Evolutionary conservation across 2,888 invertebrate species (phyloP).

Genomic region (Phengaris arion): DNA sequence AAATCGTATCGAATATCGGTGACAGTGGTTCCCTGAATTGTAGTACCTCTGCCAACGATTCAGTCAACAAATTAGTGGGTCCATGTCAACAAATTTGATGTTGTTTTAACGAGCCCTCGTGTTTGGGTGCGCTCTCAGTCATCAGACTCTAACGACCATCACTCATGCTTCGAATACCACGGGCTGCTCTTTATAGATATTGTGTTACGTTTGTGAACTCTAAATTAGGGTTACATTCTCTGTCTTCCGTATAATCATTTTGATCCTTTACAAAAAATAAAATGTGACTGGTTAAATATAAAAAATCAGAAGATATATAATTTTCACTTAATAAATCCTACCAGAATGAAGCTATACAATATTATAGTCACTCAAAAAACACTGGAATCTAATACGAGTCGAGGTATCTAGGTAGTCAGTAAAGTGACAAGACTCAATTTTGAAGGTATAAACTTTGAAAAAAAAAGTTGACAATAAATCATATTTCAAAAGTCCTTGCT

Average conservation of each 20-base stretch:
- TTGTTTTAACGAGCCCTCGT: constrained; percentile 27
- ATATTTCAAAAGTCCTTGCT: too few species aligned
- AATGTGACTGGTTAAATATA: background rate
- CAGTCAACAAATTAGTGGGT: constrained; percentile 35
- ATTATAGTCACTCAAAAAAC: too few species aligned
- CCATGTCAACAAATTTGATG: constrained; percentile 31
- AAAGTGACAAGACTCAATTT: too few species aligned
- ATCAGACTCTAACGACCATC: constrained; percentile 19
- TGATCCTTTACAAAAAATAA: background rate
- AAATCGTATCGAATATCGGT: background rate
- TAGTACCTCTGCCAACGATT: constrained; percentile 13
- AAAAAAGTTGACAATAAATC: too few species aligned
- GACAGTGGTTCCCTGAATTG: constrained; percentile 2
- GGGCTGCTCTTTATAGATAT: background rate
- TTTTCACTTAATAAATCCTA: too few species aligned
- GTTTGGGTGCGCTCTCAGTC: background rate
- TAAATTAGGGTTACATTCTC: too few species aligned
- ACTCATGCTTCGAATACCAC: background rate
- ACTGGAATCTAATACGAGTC: too few species aligned
- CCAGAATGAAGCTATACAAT: too few species aligned
- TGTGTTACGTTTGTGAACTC: background rate
- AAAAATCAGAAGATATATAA: too few species aligned
- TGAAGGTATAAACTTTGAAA: too few species aligned
- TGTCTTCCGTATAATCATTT: background rate
- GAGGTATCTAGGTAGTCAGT: too few species aligned